Percentiles rank a stretch among this genome's conserved stretches.
phyloP scores from a whole-genome alignment of 2,113 vertebrate genomes.

The Corydoras sp. region DNA sequence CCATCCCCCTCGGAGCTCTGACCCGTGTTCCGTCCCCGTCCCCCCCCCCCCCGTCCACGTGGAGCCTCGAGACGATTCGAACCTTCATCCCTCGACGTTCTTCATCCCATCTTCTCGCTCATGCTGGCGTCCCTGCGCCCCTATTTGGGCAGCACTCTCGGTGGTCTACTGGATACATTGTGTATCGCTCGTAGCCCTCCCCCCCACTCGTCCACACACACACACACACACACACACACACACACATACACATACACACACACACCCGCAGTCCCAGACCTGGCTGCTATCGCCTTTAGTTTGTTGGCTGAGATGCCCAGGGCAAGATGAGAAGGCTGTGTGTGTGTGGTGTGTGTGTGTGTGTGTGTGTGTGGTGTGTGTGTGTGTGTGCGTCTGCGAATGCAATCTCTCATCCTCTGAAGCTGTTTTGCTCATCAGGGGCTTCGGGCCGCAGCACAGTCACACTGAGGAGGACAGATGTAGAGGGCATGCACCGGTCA shows the following conservation, averaged over 20 bases:
- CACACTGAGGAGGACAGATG: conserved; percentile 36
- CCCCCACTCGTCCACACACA: background rate
- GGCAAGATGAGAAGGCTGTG: conserved; percentile 34
- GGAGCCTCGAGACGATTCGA: conserved; percentile 16
- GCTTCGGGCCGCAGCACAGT: conserved; percentile 28
- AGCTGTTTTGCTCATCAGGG: conserved; percentile 43
- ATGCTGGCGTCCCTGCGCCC: conserved; percentile 22
- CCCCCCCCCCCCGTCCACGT: conserved; percentile 31
- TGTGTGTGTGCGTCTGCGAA: conserved; percentile 36
- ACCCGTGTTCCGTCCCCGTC: conserved; percentile 25
- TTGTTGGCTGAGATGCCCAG: conserved; percentile 27
- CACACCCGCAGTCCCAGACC: conserved; percentile 8
- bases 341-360: background rate
- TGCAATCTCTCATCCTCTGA: conserved; percentile 26
- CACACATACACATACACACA: no score
- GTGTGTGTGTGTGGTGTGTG: conserved; percentile 15
- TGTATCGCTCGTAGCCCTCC: conserved; percentile 32
- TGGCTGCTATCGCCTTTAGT: conserved; percentile 25
- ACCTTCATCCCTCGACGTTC: background rate
- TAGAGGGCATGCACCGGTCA: conserved; percentile 31
- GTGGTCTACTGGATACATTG: conserved; percentile 46
- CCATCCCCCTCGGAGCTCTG: conserved; percentile 31
- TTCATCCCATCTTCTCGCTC: conserved; percentile 1
- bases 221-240: background rate
- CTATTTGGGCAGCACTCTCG: conserved; percentile 30